Base-by-base conservation (phyloP, 2,888 invertebrate genomes). In the Baronia brevicornis region DNA sequence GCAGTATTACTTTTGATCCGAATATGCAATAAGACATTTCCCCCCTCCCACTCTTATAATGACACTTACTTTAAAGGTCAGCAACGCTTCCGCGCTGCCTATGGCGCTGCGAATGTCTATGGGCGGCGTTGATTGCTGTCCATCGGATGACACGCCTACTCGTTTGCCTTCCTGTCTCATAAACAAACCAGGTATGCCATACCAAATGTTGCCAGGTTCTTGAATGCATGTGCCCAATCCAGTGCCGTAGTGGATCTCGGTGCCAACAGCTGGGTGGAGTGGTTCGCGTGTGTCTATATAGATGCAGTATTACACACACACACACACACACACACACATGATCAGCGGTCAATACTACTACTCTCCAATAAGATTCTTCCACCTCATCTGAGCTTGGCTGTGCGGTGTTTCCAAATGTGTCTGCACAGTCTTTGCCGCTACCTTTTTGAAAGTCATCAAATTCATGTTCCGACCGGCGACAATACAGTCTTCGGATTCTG, bases 191-290 rank as follows among this genome's bases (percentile, higher is more conserved):
- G n/a, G n/a, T n/a, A n/a, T n/a, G n/a, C n/a, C n/a, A n/a, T 88
- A 96, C 97, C 97, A 97, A 30, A 97, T 91, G 70, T 96, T 95
- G 31, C 89, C 90, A 0, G 94, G 91, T n/a, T 0, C 97, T 97
- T 0, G 91, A 89, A 60, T 97, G 97, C 39, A 95, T 80, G 65
- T 94, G 97, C 62, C 97, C 96, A 23, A 96, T 90, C 94, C 96
- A 97, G 0, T 96, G 95, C 5, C 91, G 91, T 52, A 97, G 97
- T 0, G 95, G 96, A 73, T 97, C 97, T 5, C 95, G 87, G 60
- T 96, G 96, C 96, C 97, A 97, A 65, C 97, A 97, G 54, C 94
- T 94, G 1, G n/a, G n/a, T n/a, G n/a, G n/a, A n/a, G n/a, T n/a
- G n/a, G n/a, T n/a, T n/a, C n/a, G n/a, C n/a, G 17, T 93, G 92